phyloP scores from a whole-genome alignment of 2,797 vertebrate genomes.

The Microctenopoma lineatum region DNA sequence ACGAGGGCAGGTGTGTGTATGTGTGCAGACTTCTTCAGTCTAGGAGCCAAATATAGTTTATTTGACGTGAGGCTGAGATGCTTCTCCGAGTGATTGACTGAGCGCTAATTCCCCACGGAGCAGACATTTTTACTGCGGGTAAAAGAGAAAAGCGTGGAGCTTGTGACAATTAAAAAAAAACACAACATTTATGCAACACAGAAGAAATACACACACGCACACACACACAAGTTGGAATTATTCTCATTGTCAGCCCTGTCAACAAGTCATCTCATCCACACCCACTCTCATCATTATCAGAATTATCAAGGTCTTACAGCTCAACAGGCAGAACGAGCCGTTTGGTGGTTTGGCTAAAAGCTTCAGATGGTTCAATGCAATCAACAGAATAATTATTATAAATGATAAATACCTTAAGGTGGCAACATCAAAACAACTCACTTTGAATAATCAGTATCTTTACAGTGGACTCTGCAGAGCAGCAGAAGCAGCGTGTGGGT shows the following conservation, averaged over 20 bases:
- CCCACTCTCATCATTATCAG: conserved; percentile 14
- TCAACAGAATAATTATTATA: not conserved
- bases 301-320: conserved; percentile 35
- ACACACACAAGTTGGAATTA: not conserved
- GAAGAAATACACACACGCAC: not conserved
- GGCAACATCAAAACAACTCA: conserved; percentile 1
- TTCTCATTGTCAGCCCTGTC: conserved; percentile 6
- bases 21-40: conserved; percentile 18
- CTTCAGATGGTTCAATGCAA: conserved; percentile 32
- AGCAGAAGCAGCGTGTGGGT: conserved; percentile 60
- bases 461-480: conserved; percentile 33
- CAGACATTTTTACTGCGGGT: not conserved
- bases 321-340: conserved; percentile 15
- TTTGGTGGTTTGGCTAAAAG: conserved; percentile 18
- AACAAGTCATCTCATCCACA: conserved; percentile 16
- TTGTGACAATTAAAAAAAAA: conserved; percentile 12
- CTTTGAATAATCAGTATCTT: conserved; percentile 2
- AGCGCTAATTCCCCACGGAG: conserved; percentile 33
- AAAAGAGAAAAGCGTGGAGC: conserved; percentile 10
- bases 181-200: not conserved
- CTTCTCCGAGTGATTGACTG: conserved; percentile 50
- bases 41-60: conserved; percentile 57
- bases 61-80: conserved; percentile 35
- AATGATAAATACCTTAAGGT: conserved; percentile 18
- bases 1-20: not conserved